phyloP scores from a whole-genome alignment of 2,888 invertebrate genomes.

The Notodonta ziczac region DNA sequence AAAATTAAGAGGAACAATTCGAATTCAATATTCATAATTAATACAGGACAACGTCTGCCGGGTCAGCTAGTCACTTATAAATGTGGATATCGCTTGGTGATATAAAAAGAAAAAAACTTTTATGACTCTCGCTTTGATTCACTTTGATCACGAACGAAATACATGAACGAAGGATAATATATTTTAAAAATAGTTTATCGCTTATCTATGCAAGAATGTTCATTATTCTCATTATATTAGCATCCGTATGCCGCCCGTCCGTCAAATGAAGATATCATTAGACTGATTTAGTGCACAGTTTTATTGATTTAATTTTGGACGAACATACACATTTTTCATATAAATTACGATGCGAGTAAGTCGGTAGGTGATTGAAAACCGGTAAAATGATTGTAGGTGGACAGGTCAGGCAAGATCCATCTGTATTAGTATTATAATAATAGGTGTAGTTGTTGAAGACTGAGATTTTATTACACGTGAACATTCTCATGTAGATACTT shows the following conservation, averaged over 20 bases:
- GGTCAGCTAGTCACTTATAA: no score
- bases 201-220: not conserved
- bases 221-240: not conserved
- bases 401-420: slow-evolving; percentile 4
- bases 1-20: no score
- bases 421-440: slow-evolving; percentile 15
- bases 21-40: no score
- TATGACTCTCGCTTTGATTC: no score
- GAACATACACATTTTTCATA: slow-evolving; percentile 9
- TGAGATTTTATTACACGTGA: no score
- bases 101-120: no score
- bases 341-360: slow-evolving; percentile 14
- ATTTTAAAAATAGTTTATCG: not conserved
- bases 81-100: no score
- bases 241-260: not conserved
- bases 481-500: no score
- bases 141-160: no score
- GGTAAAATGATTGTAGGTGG: slow-evolving; percentile 28
- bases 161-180: not conserved
- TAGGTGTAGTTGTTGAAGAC: not conserved
- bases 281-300: slow-evolving; percentile 5
- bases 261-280: slow-evolving; percentile 5
- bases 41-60: no score
- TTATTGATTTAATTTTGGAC: not conserved
- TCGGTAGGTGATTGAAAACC: slow-evolving; percentile 18